Evolutionary conservation across 1,140 invertebrate species (phyloP).

Genomic region (Brachionus asplanchnoidis): DNA sequence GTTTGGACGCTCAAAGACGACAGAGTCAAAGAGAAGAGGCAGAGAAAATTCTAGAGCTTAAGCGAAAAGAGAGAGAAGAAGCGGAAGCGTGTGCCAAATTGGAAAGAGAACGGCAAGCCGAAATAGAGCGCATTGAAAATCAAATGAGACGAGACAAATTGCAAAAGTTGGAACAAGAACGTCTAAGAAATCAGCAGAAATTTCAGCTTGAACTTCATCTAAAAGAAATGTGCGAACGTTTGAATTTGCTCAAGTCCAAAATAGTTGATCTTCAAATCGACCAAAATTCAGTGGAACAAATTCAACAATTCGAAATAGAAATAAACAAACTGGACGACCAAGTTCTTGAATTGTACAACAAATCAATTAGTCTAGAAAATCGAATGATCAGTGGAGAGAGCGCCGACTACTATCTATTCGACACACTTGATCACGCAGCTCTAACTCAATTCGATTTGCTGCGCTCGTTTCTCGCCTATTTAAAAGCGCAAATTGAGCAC

Average conservation of each 20-base stretch:
- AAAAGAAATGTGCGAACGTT: constrained; percentile 22
- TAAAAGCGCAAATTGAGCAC: neutral
- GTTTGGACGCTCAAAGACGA: neutral
- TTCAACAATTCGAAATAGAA: neutral
- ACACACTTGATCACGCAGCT: constrained; percentile 2
- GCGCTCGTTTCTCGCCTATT: neutral
- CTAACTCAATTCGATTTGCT: constrained; percentile 27
- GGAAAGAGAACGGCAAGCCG: neutral
- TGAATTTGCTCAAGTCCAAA: neutral
- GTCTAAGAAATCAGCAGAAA: neutral
- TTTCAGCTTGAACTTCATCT: constrained; percentile 8
- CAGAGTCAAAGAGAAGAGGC: neutral
- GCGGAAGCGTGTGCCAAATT: neutral
- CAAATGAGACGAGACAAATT: neutral
- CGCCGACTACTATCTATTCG: neutral
- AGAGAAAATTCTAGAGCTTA: neutral
- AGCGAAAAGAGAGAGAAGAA: constrained; percentile 9
- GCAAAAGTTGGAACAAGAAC: constrained; percentile 3
- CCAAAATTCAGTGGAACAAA: neutral
- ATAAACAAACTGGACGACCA: constrained; percentile 1
- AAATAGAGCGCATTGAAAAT: neutral
- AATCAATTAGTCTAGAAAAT: constrained; percentile 23
- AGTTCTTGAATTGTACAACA: neutral
- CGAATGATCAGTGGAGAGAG: neutral
- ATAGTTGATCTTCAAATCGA: neutral